Conservation (phyloP, 2,888 invertebrate genomes). For the Hemithea aestivaria region DNA sequence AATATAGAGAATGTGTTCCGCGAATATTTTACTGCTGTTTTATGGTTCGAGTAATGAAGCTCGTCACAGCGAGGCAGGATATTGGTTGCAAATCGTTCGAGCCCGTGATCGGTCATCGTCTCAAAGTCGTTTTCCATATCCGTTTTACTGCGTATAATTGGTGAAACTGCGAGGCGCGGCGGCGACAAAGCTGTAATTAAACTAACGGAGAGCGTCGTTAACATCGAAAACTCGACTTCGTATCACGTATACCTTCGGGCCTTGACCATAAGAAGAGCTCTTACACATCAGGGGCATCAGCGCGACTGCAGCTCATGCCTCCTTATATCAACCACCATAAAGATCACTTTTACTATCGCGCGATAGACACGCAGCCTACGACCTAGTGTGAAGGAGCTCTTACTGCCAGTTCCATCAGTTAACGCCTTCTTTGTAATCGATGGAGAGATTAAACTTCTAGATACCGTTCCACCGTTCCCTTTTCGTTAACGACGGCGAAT, state of each 20-base stretch:
- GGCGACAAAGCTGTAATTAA: slow-evolving; percentile 71
- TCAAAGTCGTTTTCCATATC: slow-evolving; percentile 62
- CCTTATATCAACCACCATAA: too few species aligned
- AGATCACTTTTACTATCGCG: too few species aligned
- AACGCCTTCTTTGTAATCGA: slow-evolving; percentile 42
- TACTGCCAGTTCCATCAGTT: slow-evolving; percentile 8
- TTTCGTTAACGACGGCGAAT: slow-evolving; percentile 20
- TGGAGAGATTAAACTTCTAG: slow-evolving; percentile 38
- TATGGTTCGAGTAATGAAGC: slow-evolving; percentile 52
- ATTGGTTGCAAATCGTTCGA: slow-evolving; percentile 61
- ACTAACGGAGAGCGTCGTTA: slow-evolving; percentile 68
- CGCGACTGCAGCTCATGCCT: too few species aligned
- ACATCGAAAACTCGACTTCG: slow-evolving; percentile 49
- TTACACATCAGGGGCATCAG: too few species aligned
- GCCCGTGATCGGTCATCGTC: slow-evolving; percentile 56
- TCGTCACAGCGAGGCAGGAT: slow-evolving; percentile 58
- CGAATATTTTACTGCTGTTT: slow-evolving; percentile 54
- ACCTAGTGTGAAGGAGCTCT: too few species aligned
- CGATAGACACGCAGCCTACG: too few species aligned
- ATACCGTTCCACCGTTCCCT: slow-evolving; percentile 36
- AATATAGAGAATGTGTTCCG: slow-evolving; percentile 37
- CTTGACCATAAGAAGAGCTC: slow-evolving; percentile 14
- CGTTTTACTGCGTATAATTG: slow-evolving; percentile 68
- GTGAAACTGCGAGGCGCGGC: slow-evolving; percentile 52
- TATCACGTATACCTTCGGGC: slow-evolving; percentile 30